Base-by-base conservation (phyloP, 2,888 invertebrate genomes). In the Pogonocherus hispidulus region DNA sequence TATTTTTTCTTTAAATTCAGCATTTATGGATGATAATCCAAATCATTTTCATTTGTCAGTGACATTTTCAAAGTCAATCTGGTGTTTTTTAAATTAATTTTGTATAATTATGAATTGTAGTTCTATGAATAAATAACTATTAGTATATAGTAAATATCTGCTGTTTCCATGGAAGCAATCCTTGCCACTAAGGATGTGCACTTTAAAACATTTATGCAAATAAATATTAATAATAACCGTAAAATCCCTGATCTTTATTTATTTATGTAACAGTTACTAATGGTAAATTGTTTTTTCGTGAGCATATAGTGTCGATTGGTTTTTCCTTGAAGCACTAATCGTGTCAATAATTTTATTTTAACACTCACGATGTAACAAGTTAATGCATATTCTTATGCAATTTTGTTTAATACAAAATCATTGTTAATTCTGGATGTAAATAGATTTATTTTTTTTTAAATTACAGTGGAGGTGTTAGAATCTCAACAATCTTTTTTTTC, bases 321-420 rank as follows among this genome's bases (percentile, higher is more conserved):
- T 52, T 52, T 32, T 52, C 52, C 27, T 52, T 52, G 52, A 32
- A 32, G 16, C 22, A 11, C 14, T 32, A 52, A 32, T 52, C 32
- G 52, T 8, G 18, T 6, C 32, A 18, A 18, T 32, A 52, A 52
- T 27, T 52, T 14, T 14, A 32, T 18, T 32, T 52, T 52, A 52
- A 18, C 52, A 52, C 3, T 18, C 52, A 52, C 52, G 52, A 52
- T 27, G 52, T 52, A 16, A 32, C n/a, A 6, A 41, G 41, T n/a
- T 41, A 41, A 37, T 41, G 14, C 41, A 41, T 27, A 27, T 41
- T 3, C 41, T 52, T 52, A 19, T 52, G 52, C 14, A 18, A 6
- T 32, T 16, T 9, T 6, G 18, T 51, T n/a, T 22, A 23, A 22
- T 32, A 6, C 32, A 11, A 32, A 32, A 11, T 32, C 8, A 32